These are phyloP conservation scores for Oceanodroma leucorhoa DNA, from an alignment of 2,797 vertebrate genomes.

Conservation along the genomic window DNA sequence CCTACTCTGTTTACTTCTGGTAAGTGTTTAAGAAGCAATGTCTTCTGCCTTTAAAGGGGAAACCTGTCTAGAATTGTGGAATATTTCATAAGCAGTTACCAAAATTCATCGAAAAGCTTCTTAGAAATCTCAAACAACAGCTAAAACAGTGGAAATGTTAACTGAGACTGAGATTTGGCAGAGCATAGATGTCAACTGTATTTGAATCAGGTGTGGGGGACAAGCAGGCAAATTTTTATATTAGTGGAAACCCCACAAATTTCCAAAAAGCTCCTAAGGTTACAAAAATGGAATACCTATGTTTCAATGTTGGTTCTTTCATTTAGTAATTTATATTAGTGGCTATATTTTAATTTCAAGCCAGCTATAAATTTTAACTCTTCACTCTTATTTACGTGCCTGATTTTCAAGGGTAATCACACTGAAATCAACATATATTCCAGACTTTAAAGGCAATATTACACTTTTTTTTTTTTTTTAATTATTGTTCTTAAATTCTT, in stretches of 20 bases:
- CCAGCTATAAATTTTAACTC: not conserved
- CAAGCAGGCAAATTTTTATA: not conserved
- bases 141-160: not conserved
- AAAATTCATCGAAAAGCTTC: not conserved
- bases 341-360: not conserved
- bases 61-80: constrained; percentile 4
- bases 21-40: constrained; percentile 56
- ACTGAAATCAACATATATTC: not conserved
- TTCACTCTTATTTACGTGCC: not conserved
- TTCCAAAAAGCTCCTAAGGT: not conserved
- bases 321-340: not conserved
- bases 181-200: not conserved
- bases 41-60: constrained; percentile 64
- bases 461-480: not conserved
- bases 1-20: constrained; percentile 58
- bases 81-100: not conserved
- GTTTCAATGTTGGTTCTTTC: not conserved
- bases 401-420: not conserved
- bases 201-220: not conserved
- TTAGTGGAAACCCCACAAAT: not conserved
- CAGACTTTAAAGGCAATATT: constrained; percentile 51
- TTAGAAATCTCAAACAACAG: not conserved
- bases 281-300: not conserved
- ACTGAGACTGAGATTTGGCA: not conserved
- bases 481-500: not conserved